Evolutionary conservation across 2,113 vertebrate genomes (phyloP), one percentile per base, ranked within the genome.

Genomic region (Alethe diademata): DNA sequence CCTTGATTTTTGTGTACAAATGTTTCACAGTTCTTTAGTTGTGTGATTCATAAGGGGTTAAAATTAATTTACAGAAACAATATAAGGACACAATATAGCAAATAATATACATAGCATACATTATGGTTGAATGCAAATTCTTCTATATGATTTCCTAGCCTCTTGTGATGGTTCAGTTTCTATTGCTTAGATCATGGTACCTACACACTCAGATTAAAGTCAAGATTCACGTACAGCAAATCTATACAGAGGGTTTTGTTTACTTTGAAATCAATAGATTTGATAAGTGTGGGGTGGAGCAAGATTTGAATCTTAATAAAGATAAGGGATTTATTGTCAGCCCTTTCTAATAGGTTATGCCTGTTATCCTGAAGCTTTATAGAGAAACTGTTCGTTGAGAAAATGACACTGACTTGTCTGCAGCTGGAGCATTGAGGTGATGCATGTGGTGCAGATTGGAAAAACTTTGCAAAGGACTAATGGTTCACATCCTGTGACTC

Each of bases 261-360:
- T 93, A 83, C 64, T 88, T 86, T 86, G 72, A 58, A 84, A 90
- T 94, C 78, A 74, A 71, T 90, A 86, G 36, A 29, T 78, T 93
- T 10, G 3, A 18, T 90, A 88, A 88, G 36, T 64, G n/a, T 66
- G 48, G 92, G 92, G 88, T 78, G 70, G 76, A 84, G 85, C 69
- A 92, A 94, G 84, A 91, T 70, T 76, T 91, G 43, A 86, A 78
- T 92, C 88, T 84, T 73, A 62, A 74, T 90, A 62, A 90, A 92
- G 82, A 94, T 81, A 91, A 94, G 71, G 23, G 26, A 47, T 69
- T 89, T 88, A 42, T 91, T 81, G 70, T 88, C 75, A 90, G 64
- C 51, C 17, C 8, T 92, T 89, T 33, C 47, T 76, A 48, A 48
- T 11, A 84, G 31, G 35, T n/a, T 90, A 9, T 0, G 5, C 67